Percentiles rank a stretch among this genome's conserved stretches.
phyloP scores from a whole-genome alignment of 2,113 vertebrate species.

The Myanophis thanlyinensis region DNA sequence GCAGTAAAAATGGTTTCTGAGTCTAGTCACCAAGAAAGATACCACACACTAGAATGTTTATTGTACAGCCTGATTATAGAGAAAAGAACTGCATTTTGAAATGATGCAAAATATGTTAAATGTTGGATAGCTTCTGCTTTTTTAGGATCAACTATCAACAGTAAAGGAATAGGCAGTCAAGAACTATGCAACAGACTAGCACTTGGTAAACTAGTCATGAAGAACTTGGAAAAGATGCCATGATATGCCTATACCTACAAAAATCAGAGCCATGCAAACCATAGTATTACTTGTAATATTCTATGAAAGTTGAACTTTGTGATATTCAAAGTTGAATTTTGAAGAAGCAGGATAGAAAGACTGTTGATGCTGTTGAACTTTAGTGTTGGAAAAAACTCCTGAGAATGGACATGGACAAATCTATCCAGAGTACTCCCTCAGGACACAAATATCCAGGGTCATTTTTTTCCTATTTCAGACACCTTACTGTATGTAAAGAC shows the following conservation, averaged over 20 bases:
- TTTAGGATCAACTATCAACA: background rate
- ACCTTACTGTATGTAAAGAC: background rate
- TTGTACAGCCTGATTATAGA: background rate
- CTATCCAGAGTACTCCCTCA: background rate
- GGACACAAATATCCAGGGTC: background rate
- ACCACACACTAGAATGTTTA: background rate
- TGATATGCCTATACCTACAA: background rate
- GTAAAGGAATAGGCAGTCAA: background rate
- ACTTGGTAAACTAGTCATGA: too few relatives aligned
- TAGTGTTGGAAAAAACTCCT: background rate
- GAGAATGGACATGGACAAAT: background rate
- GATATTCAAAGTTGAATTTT: background rate
- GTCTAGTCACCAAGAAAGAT: background rate
- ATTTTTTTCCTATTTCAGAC: background rate
- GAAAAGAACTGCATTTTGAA: background rate
- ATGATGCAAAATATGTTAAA: background rate
- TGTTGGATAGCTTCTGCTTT: background rate
- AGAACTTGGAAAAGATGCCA: background rate
- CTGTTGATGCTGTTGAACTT: background rate
- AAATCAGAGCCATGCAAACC: background rate
- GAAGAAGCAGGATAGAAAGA: background rate
- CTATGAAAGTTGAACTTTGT: background rate
- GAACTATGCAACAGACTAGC: background rate
- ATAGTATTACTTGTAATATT: background rate
- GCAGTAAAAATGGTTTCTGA: background rate